Conservation (phyloP, 2,113 vertebrate genomes). For the Cololabis saira region DNA sequence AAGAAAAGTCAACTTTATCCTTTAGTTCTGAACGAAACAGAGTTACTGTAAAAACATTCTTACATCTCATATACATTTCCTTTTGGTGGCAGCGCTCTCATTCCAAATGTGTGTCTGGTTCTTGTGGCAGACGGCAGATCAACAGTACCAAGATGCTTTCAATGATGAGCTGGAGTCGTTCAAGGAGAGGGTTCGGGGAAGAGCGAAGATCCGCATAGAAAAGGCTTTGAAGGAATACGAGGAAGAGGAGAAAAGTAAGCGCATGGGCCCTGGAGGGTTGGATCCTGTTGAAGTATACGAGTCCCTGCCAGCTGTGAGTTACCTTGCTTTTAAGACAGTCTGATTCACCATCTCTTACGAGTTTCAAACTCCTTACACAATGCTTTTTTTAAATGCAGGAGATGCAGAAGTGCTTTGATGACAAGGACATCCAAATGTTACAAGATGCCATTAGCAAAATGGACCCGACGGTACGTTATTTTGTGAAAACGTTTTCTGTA, state of each 20-base stretch:
- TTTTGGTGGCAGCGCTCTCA: not conserved
- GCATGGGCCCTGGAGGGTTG: constrained; percentile 90
- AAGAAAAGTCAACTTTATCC: not conserved
- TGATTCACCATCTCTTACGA: not conserved
- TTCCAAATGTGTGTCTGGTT: not conserved
- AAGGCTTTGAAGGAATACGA: constrained; percentile 92
- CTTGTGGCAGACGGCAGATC: constrained; percentile 86
- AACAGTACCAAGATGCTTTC: constrained; percentile 96
- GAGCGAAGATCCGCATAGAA: constrained; percentile 91
- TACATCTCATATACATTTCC: not conserved
- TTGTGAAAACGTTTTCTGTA: not conserved
- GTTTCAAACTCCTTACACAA: constrained; percentile 1
- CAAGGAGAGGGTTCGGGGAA: constrained; percentile 88
- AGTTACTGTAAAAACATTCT: not conserved
- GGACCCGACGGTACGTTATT: constrained; percentile 89
- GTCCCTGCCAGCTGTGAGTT: constrained; percentile 83
- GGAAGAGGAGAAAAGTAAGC: constrained; percentile 90
- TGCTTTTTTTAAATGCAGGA: constrained; percentile 77
- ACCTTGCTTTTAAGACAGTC: not conserved
- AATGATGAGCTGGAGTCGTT: constrained; percentile 92
- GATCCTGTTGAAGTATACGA: constrained; percentile 95
- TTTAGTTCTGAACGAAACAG: not conserved
- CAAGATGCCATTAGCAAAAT: constrained; percentile 92
- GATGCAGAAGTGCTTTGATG: constrained; percentile 93
- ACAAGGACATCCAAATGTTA: constrained; percentile 91